Conservation (phyloP, 2,113 vertebrate genomes). For the Solea senegalensis region DNA sequence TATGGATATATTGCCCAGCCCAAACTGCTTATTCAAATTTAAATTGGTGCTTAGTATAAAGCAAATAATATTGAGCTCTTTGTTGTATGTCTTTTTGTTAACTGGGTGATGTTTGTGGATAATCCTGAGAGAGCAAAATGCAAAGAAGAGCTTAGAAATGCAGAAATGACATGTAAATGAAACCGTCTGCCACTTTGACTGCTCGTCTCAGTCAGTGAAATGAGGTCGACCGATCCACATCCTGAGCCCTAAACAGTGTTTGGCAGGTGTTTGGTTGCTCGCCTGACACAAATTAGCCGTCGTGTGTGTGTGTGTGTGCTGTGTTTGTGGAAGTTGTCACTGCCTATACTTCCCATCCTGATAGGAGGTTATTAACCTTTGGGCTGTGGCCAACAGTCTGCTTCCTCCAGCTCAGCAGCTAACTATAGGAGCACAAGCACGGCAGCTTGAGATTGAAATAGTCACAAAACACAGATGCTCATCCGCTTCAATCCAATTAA, state of each 20-base stretch:
- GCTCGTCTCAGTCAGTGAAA: neutral
- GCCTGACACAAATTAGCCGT: neutral
- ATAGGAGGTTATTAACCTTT: conserved; percentile 54
- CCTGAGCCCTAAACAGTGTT: neutral
- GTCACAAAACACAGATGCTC: neutral
- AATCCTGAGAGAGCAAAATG: no score
- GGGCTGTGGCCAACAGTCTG: conserved; percentile 42
- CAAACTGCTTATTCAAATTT: no score
- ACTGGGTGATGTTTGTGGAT: no score
- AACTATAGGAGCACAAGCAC: conserved; percentile 36
- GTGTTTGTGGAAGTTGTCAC: conserved; percentile 12
- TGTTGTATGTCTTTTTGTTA: no score
- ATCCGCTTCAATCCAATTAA: no score
- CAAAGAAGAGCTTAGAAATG: neutral
- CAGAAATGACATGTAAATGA: neutral
- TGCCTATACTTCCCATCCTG: conserved; percentile 12
- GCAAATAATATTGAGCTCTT: no score
- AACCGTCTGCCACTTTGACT: conserved; percentile 18
- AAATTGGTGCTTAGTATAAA: no score
- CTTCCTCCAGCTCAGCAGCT: conserved; percentile 51
- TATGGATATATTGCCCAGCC: no score
- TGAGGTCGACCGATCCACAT: conserved; percentile 29
- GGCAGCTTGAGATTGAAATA: neutral
- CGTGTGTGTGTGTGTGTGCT: neutral
- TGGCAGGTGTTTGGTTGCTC: conserved; percentile 23